Conservation (phyloP, 2,888 invertebrate genomes). For the Laspeyria flexula region DNA sequence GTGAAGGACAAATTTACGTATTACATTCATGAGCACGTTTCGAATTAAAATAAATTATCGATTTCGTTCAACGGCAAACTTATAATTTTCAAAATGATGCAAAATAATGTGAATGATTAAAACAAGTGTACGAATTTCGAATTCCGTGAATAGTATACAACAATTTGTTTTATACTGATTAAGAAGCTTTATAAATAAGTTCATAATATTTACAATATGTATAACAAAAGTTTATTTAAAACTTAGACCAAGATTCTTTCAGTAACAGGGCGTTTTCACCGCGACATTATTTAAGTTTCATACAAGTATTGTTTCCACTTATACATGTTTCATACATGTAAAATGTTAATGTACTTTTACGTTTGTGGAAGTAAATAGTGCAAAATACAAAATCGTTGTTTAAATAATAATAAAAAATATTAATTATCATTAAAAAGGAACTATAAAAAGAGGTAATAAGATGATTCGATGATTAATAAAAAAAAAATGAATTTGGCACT, state of each 20-base stretch:
- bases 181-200: constrained; percentile 65
- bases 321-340: neutral
- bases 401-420: constrained; percentile 48
- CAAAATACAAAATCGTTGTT: constrained; percentile 42
- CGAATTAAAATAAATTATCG: constrained; percentile 74
- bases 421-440: constrained; percentile 61
- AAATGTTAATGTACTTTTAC: too few species aligned
- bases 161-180: constrained; percentile 28
- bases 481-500: constrained; percentile 81
- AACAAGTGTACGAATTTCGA: constrained; percentile 71
- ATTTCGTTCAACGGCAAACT: constrained; percentile 58
- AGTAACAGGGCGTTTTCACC: constrained; percentile 18
- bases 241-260: constrained; percentile 75
- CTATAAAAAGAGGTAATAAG: constrained; percentile 65
- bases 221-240: constrained; percentile 63
- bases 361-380: constrained; percentile 19
- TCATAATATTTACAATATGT: constrained; percentile 77
- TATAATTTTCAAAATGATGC: constrained; percentile 59
- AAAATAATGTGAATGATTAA: constrained; percentile 60
- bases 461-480: constrained; percentile 60
- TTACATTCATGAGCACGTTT: constrained; percentile 78
- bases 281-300: neutral
- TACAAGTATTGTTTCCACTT: neutral
- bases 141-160: constrained; percentile 47
- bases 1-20: constrained; percentile 78